A percentile compares a stretch with the other conserved stretches of the same genome.
Evolutionary conservation across 2,888 invertebrate genomes (phyloP).

Genomic region (Aleiodes leptofemur): DNA sequence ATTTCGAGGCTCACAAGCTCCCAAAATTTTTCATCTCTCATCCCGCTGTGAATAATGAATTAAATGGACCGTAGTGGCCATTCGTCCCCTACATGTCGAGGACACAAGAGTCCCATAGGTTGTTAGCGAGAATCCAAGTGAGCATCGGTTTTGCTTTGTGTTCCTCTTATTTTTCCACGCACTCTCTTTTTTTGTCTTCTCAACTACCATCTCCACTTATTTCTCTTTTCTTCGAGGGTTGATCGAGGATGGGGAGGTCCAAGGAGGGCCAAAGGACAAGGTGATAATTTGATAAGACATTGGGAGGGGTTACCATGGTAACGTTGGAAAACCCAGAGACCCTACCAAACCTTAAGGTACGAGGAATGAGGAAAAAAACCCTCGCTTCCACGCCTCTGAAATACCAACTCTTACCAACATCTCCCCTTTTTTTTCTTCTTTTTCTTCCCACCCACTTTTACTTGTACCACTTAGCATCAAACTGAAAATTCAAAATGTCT

Average conservation of each 20-base stretch:
- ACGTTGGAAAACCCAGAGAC: slow-evolving; percentile 71
- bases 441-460: slow-evolving; percentile 52
- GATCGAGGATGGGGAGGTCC: slow-evolving; percentile 52
- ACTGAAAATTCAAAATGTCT: slow-evolving; percentile 63
- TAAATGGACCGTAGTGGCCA: slow-evolving; percentile 70
- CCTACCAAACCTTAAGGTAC: slow-evolving; percentile 41
- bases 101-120: slow-evolving; percentile 64
- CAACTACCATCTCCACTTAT: neutral
- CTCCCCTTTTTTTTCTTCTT: slow-evolving; percentile 53
- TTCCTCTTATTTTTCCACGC: slow-evolving; percentile 50
- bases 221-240: slow-evolving; percentile 38
- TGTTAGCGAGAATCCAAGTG: slow-evolving; percentile 69
- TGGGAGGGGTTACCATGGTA: slow-evolving; percentile 73
- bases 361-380: slow-evolving; percentile 40
- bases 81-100: slow-evolving; percentile 38
- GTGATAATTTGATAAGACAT: slow-evolving; percentile 76
- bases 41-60: slow-evolving; percentile 72
- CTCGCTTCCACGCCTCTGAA: slow-evolving; percentile 51
- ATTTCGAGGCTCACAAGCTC: slow-evolving; percentile 61
- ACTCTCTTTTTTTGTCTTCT: slow-evolving; percentile 59
- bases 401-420: slow-evolving; percentile 55
- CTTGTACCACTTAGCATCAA: slow-evolving; percentile 40
- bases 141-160: slow-evolving; percentile 67
- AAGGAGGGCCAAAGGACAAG: slow-evolving; percentile 65
- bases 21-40: slow-evolving; percentile 56